Base-by-base conservation (phyloP, 1,140 invertebrate species). In the Psix sp. region DNA sequence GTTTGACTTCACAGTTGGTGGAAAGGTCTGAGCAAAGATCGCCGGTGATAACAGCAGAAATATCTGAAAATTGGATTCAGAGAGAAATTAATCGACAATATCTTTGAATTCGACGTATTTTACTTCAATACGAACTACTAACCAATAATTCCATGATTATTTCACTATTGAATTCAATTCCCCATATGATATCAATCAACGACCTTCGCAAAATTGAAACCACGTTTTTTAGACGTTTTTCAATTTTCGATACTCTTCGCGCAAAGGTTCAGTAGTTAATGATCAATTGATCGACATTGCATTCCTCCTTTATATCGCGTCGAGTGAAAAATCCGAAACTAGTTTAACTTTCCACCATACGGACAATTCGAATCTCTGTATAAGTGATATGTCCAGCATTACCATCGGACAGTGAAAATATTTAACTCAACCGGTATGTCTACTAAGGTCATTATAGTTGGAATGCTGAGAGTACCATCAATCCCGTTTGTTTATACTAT, bases 241-340 rank as follows among this genome's bases (percentile, higher is more conserved):
- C 1, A 7, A 62, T 43, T 36, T 43, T 60, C 38, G 65, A 80
- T 77, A 70, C 72, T 68, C 67, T 16, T 78, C 51, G 63, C 33
- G 31, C 63, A 42, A 74, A 62, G 71, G 73, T 80, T 62, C 65
- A 46, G 76, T 45, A 33, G 71, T 46, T 79, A 87, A 83, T 87
- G 85, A 85, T 78, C 78, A 66, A 82, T 81, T 80, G 57, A 45
- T 45, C 65, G 77, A 83, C 77, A 84, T 80, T 81, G 83, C 84
- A 86, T 86, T 83, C 86, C 85, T 85, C 83, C 81, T 87, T 87
- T 87, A 87, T 87, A 87, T 78, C 79, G 43, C 33, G 43, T 29
- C 42, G 46, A 36, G 36, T 77, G 83, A 85, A 86, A 85, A 84
- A 86, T 86, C 48, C 56, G 66, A 80, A 87, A 87, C 85, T 86